Percentiles rank a stretch among this genome's conserved stretches.
These are phyloP conservation scores for Himantopus leucocephalus DNA, from an alignment of 2,113 vertebrate genomes.

Conservation along the genomic window DNA sequence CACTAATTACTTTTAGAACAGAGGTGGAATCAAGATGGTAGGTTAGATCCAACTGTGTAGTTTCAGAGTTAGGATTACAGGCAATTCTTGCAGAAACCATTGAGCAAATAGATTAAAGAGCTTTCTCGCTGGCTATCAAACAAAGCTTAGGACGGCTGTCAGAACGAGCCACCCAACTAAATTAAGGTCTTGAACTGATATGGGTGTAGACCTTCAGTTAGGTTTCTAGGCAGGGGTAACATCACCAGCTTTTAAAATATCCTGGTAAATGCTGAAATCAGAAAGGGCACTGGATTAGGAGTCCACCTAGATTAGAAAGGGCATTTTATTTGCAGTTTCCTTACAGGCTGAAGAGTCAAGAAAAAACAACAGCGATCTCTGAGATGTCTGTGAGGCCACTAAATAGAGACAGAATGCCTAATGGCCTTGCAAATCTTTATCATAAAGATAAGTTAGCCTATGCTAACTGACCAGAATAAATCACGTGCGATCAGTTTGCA, in stretches of 20 bases:
- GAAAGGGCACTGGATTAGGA: neutral
- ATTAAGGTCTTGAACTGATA: neutral
- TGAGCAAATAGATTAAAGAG: neutral
- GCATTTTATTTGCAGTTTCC: neutral
- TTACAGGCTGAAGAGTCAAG: neutral
- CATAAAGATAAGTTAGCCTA: neutral
- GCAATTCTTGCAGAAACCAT: neutral
- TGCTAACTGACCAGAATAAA: neutral
- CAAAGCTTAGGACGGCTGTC: neutral
- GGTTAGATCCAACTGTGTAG: neutral
- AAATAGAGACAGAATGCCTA: neutral
- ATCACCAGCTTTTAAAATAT: neutral
- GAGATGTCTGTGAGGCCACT: neutral
- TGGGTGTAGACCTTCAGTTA: neutral
- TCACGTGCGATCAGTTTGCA: accelerated
- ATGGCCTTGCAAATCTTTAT: neutral
- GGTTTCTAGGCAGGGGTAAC: neutral
- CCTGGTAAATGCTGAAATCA: neutral
- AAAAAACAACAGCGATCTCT: neutral
- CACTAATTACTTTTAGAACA: neutral
- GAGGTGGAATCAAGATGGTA: neutral
- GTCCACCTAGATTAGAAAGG: neutral
- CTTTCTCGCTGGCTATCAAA: neutral
- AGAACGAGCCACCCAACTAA: neutral
- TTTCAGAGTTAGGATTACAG: neutral